Conservation (phyloP, 2,888 invertebrate genomes). For the Lepidocyrtinus sp. region DNA sequence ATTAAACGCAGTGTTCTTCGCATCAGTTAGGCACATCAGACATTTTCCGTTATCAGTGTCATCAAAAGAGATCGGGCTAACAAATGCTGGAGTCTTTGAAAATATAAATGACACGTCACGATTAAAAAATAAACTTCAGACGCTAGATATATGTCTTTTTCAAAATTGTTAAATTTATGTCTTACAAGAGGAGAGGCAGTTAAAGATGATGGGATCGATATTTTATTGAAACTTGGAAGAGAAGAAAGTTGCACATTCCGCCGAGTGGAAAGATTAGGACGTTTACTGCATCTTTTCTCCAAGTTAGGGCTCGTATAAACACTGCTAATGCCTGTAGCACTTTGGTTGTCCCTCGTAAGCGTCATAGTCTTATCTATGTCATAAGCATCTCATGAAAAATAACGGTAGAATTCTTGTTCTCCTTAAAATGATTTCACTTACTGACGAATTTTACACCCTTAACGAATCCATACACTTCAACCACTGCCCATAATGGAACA, state of each 20-base stretch:
- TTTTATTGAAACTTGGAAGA: not conserved
- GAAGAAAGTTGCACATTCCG: conserved; percentile 26
- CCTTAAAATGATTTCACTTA: conserved; percentile 35
- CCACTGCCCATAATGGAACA: conserved; percentile 48
- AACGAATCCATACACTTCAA: conserved; percentile 60
- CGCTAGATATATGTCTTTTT: no score
- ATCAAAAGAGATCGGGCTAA: not conserved
- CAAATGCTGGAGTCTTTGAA: conserved; percentile 28
- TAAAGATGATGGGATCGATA: not conserved
- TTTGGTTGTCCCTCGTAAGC: not conserved
- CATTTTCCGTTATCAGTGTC: conserved; percentile 22
- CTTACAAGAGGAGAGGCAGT: not conserved
- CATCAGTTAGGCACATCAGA: conserved; percentile 57
- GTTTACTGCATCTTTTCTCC: no score
- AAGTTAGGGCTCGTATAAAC: not conserved
- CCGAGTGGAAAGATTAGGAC: no score
- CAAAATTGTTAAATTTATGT: no score
- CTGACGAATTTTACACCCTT: conserved; percentile 49
- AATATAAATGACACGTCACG: not conserved
- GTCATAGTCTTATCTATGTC: conserved; percentile 28
- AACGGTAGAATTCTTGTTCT: not conserved
- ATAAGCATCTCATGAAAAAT: not conserved
- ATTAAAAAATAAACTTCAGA: no score
- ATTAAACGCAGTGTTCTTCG: conserved; percentile 53
- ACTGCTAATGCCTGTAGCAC: not conserved